A percentile compares a stretch with the other conserved stretches of the same genome.
These are phyloP conservation scores for Psittacula derbiana DNA, from an alignment of 2,797 vertebrate species.

Conservation along the genomic window DNA sequence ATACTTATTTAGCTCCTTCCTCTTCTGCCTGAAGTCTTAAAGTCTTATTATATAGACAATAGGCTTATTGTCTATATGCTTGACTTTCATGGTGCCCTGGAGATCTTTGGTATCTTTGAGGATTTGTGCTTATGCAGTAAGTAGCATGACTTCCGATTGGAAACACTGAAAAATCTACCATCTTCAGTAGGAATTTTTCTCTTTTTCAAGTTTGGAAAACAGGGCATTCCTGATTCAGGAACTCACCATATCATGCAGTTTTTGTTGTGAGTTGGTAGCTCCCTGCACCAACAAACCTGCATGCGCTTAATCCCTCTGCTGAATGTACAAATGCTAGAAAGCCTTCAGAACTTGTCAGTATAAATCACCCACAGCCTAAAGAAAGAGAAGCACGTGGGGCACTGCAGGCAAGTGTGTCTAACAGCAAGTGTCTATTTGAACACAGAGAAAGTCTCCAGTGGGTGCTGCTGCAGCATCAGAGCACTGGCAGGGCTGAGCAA, in stretches of 20 bases:
- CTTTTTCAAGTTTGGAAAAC: background rate
- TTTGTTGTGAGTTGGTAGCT: background rate
- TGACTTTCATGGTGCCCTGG: background rate
- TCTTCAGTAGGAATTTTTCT: background rate
- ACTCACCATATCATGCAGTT: too few relatives aligned
- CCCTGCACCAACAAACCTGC: background rate
- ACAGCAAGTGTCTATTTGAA: background rate
- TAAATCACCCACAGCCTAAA: background rate
- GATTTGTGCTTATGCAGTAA: background rate
- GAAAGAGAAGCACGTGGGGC: rapidly evolving
- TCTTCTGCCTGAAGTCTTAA: background rate
- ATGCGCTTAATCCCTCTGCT: background rate
- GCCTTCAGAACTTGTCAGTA: background rate
- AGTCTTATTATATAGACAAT: background rate
- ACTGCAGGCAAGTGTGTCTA: background rate
- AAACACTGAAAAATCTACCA: background rate
- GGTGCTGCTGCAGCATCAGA: background rate
- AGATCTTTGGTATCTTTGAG: background rate
- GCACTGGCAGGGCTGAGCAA: background rate
- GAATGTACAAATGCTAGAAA: background rate
- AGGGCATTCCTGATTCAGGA: background rate
- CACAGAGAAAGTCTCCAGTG: rapidly evolving
- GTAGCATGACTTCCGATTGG: background rate
- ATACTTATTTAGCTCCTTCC: rapidly evolving
- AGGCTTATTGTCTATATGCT: background rate